Conservation (phyloP, 2,797 vertebrate genomes). For the Sebastes hopkinsi region DNA sequence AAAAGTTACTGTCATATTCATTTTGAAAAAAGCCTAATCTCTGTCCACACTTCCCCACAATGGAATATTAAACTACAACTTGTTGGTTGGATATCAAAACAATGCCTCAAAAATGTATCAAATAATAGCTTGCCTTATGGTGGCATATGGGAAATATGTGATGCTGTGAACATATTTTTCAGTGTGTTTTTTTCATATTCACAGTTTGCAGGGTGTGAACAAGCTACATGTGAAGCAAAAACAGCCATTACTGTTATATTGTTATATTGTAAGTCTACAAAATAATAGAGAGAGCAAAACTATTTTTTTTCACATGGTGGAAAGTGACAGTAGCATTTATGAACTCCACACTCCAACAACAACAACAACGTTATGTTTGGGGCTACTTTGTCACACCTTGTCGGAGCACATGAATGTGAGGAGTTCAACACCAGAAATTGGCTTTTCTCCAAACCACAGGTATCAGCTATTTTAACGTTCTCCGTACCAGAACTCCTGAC, state of each 20-base stretch:
- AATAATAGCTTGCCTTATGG: conserved; percentile 3
- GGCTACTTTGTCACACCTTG: conserved; percentile 10
- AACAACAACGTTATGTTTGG: conserved; percentile 14
- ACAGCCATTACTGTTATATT: conserved; percentile 1
- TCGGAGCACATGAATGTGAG: conserved; percentile 1
- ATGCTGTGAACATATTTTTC: conserved; percentile 32
- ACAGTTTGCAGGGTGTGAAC: conserved; percentile 52
- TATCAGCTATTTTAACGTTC: background rate
- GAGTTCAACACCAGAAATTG: background rate
- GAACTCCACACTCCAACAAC: background rate
- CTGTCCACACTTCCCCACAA: background rate
- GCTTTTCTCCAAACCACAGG: background rate
- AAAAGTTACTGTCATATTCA: background rate
- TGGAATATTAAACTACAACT: background rate
- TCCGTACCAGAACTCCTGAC: background rate
- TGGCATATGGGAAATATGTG: conserved; percentile 34
- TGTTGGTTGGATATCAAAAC: background rate
- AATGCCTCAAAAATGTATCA: background rate
- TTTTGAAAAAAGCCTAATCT: background rate
- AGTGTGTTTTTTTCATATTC: conserved; percentile 28
- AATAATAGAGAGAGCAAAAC: conserved; percentile 3
- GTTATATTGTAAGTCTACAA: background rate
- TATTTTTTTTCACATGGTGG: background rate
- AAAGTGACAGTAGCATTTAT: conserved; percentile 34
- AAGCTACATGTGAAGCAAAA: conserved; percentile 25